phyloP scores from a whole-genome alignment of 2,797 vertebrate genomes.

The Karalla daura region DNA sequence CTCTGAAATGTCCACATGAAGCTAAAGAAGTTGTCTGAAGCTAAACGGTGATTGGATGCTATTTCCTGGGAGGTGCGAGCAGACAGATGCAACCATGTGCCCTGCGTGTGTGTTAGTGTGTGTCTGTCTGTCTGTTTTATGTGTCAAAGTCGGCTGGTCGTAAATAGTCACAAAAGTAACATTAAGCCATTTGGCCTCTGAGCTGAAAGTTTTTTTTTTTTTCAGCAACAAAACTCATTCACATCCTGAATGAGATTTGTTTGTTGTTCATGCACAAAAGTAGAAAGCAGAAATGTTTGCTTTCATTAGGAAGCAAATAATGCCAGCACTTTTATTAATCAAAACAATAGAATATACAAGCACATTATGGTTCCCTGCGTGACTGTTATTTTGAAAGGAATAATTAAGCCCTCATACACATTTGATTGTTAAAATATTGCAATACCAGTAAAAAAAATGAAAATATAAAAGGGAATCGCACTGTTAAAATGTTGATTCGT shows the following conservation, averaged over 20 bases:
- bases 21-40: constrained; percentile 53
- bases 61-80: constrained; percentile 54
- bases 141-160: constrained; percentile 10
- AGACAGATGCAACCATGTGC: constrained; percentile 15
- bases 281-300: background rate
- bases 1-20: constrained; percentile 43
- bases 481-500: background rate
- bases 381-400: background rate
- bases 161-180: background rate
- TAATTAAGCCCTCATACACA: background rate
- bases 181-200: constrained; percentile 15
- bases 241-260: background rate
- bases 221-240: background rate
- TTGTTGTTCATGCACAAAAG: background rate
- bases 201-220: background rate
- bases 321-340: background rate
- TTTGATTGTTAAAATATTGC: background rate
- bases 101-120: too few species aligned
- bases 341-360: background rate
- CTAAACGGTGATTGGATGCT: constrained; percentile 49
- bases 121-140: constrained; percentile 21
- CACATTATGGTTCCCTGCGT: background rate
- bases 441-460: background rate
- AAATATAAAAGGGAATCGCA: too few species aligned
- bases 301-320: background rate